Conservation (phyloP, 2,113 vertebrate species). For the Columba janthina region DNA sequence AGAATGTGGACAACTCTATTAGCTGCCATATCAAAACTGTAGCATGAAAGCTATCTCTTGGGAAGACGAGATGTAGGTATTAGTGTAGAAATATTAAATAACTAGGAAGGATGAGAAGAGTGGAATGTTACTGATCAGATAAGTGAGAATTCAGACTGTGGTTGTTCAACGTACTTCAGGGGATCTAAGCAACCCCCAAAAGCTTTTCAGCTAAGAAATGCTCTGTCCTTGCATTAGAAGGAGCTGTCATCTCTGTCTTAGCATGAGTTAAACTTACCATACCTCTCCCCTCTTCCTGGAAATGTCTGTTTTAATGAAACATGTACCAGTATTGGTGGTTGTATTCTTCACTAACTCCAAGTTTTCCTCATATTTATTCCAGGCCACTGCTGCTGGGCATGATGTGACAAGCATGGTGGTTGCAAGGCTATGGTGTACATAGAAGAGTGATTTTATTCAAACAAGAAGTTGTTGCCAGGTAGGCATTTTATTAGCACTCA, state of each 20-base stretch:
- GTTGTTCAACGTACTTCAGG: not conserved
- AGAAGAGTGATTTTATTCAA: not conserved
- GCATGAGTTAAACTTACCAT: not conserved
- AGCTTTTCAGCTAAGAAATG: not conserved
- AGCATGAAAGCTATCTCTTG: not conserved
- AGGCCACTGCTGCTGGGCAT: not conserved
- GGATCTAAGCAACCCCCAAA: not conserved
- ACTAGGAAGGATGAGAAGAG: not conserved
- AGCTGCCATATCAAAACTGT: not conserved
- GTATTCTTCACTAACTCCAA: not conserved
- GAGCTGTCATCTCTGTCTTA: not conserved
- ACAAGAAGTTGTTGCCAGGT: not conserved
- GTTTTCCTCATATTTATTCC: constrained; percentile 12
- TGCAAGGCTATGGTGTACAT: not conserved
- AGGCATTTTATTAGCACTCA: constrained; percentile 16
- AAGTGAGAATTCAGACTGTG: not conserved
- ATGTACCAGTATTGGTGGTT: not conserved
- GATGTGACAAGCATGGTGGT: not conserved
- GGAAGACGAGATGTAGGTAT: not conserved
- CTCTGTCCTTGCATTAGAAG: not conserved
- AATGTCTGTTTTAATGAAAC: not conserved
- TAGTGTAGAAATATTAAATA: not conserved
- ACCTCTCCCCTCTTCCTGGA: not conserved
- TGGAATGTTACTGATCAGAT: not conserved
- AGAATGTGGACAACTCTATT: not conserved